phyloP scores from a whole-genome alignment of 1,140 invertebrate species.

The Drosophila trapezifrons region DNA sequence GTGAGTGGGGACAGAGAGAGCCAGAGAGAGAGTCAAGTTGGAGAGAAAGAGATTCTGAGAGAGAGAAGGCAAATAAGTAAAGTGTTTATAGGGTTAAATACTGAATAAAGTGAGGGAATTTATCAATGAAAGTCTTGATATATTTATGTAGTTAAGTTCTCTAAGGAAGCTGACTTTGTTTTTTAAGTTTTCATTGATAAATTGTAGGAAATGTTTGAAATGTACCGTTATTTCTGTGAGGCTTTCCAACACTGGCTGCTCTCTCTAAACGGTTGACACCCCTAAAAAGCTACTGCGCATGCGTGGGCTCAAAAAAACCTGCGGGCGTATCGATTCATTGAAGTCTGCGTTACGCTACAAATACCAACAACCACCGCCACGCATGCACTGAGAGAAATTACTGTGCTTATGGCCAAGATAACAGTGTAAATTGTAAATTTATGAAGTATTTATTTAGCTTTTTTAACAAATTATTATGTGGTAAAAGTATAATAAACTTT shows the following conservation, averaged over 20 bases:
- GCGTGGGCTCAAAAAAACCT: conserved; percentile 39
- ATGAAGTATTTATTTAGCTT: too few species aligned
- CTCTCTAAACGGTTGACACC: conserved; percentile 22
- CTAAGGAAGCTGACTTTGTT: neutral
- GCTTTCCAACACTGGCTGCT: conserved; percentile 50
- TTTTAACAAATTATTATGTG: too few species aligned
- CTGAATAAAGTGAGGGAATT: neutral
- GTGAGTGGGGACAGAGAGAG: conserved; percentile 18
- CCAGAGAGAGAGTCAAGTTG: conserved; percentile 1
- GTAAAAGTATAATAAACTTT: neutral
- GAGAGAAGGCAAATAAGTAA: conserved; percentile 10
- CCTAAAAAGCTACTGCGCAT: conserved; percentile 43
- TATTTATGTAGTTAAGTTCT: fast-evolving
- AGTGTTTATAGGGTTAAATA: neutral
- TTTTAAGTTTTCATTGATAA: conserved; percentile 13
- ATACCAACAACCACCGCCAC: conserved; percentile 40
- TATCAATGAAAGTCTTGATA: neutral
- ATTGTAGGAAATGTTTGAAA: neutral
- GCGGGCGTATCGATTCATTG: conserved; percentile 75
- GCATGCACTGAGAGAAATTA: conserved; percentile 5
- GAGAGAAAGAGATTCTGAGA: conserved; percentile 8
- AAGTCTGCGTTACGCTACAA: conserved; percentile 57
- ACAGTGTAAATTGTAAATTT: too few species aligned
- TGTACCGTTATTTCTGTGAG: conserved; percentile 40
- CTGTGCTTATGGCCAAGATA: neutral